Evolutionary conservation across 2,888 invertebrate species (phyloP).

Genomic region (Venustoraphidia nigricollis): DNA sequence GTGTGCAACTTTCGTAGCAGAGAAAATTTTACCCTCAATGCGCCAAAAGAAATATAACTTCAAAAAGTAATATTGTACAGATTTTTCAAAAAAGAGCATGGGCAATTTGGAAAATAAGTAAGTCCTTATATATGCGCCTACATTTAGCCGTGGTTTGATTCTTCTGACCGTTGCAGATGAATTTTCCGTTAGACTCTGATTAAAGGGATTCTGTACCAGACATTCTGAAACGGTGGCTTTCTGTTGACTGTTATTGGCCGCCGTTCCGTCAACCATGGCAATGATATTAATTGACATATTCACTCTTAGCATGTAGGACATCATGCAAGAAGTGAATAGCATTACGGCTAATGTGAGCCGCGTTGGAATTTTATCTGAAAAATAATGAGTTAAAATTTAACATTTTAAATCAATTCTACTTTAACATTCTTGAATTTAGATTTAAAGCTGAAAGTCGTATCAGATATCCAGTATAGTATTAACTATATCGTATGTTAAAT

Average conservation of each 20-base stretch:
- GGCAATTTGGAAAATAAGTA: no score
- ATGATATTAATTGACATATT: conserved; percentile 61
- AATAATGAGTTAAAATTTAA: background rate
- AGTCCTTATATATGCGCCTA: conserved; percentile 13
- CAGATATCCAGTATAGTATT: no score
- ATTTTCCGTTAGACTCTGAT: no score
- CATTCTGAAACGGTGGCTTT: conserved; percentile 5
- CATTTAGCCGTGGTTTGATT: conserved; percentile 17
- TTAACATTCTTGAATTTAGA: no score
- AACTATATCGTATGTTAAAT: no score
- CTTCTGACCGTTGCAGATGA: background rate
- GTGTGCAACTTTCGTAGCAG: no score
- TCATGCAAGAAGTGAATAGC: conserved; percentile 58
- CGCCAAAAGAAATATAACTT: no score
- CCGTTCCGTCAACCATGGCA: conserved; percentile 46
- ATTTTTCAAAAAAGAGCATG: no score
- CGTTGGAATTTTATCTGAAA: conserved; percentile 32
- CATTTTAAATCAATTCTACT: background rate
- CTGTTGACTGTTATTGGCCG: conserved; percentile 16
- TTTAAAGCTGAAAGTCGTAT: no score
- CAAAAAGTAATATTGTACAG: no score
- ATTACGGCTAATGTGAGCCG: conserved; percentile 42
- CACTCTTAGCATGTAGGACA: conserved; percentile 56
- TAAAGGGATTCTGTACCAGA: conserved; percentile 1
- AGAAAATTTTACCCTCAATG: no score